Evolutionary conservation across 92 coral and sea anemone species (phyloP), one percentile per base, ranked within the genome.

Genomic region (Zoanthus sansibaricus): DNA sequence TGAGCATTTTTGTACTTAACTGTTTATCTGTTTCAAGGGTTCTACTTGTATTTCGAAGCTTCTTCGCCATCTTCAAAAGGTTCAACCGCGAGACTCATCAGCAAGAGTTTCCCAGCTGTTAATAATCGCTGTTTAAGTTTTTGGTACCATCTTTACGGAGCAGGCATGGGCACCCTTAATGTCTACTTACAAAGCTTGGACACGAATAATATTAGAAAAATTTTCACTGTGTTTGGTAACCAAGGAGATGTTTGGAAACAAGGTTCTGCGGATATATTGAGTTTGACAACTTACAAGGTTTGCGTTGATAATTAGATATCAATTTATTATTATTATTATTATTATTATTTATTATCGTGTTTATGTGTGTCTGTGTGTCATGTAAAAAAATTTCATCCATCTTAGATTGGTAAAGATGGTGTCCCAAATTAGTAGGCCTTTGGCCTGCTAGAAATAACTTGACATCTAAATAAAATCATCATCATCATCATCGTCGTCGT

Each of bases 91-190:
- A 85, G 79, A 21, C 79, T 94, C 11, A 82, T 91, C 90, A 96
- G 98, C 69, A 83, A 83, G 13, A 76, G 9, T 17, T 91, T 96
- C 87, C 93, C 91, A 14, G n/a, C 94, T n/a, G 90, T 86, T 58
- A 54, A 7, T 4, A 86, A 92, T 71, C 92, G 89, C 18, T 96
- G 98, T 45, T 20, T 96, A 83, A 88, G 90, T 8, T 91, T 96
- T 80, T 94, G 89, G 88, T 94, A 93, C 78, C 94, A 90, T 86
- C 92, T 96, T 94, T 91, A 78, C 44, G 98, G 98, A 10, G 42
- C 37, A 21, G 80, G 88, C 21, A 94, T 96, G 92, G 98, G 98
- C 49, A 70, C 90, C 59, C 91, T 96, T 64, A 94, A 90, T 33
- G 94, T 96, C 74, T 91, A 90, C 76, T 76, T 92, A 4, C 58